Base-by-base conservation (phyloP, 2,888 invertebrate genomes). In the Acrocyrtus sp. region DNA sequence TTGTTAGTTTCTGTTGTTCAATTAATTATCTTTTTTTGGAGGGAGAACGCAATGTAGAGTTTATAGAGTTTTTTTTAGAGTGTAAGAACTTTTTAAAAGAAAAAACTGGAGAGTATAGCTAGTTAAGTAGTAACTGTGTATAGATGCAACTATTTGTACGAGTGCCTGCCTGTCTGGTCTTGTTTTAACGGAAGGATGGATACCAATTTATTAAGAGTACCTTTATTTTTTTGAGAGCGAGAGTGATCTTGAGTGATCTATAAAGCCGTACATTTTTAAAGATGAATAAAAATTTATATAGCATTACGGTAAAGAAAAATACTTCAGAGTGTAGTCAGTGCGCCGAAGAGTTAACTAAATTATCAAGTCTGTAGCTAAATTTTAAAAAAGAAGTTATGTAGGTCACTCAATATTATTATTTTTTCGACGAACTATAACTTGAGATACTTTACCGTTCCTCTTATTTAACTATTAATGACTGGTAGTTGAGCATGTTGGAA, bases 111-210 rank as follows among this genome's bases (percentile, higher is more conserved):
- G 19, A 57, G 56, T n/a, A 47, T 34, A 26, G 34, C 47, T 66
- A 39, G 48, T 48, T 34, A 24, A 10, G 5, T 26, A 24, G 10
- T 22, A 22, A 21, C 8, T 12, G 12, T 24, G 41, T 24, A 48
- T 21, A 47, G 17, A 22, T 21, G 26, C 12, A 60, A 39, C 34
- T 69, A 19, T 61, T 69, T 58, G 54, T 66, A 53, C 66, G 54
- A 66, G 72, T 65, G 72, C 63, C 63, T 72, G 72, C 47, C 39
- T 58, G 72, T 50, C 72, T 72, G 72, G 72, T 72, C 72, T 27
- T 60, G 26, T 54, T 65, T 72, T 6, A 43, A 3, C 15, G 12
- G 17, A 50, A 29, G 29, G 27, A 57, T 21, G 24, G 45, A 69
- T 69, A 62, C 56, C 56, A 58, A 69, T 70, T 63, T 51, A 63